Evolutionary conservation across 53 echinoderm and acorn worm genomes (phyloP), one percentile per base, ranked within the genome.

Genomic region (Actinopyga echinites): DNA sequence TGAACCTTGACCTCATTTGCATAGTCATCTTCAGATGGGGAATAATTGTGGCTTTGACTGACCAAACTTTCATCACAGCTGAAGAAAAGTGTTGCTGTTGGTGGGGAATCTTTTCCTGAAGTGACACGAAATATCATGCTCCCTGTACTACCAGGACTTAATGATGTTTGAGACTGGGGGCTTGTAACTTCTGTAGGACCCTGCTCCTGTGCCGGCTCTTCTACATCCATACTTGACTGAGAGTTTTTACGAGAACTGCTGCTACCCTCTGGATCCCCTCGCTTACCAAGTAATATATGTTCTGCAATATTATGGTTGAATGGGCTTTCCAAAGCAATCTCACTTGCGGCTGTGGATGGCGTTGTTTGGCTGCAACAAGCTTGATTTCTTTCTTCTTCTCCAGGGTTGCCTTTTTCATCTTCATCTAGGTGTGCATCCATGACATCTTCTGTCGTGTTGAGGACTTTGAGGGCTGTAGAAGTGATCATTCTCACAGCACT

Each of bases 401-500:
- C 45, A 3, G 81, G 23, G 3, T 37, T 29, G 43, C 26, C 15
- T 64, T 88, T 77, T 9, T n/a, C n/a, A 17, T 83, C 83, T 19
- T 66, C 66, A 58, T 74, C 94, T 81, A 88, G 88, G 60, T 96
- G 91, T 19, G 91, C 69, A 10, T 89, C 84, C 60, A 99, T 99
- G 6, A 92, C 88, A 64, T 90, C 90, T 65, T 99, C 99, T 15
- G 99, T 99, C 15, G 93, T 94, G 33, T 86, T 88, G 34, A 99
- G 84, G 28, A 99, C 87, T 69, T 99, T 99, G 21, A 99, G 91
- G 8, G 94, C 94, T 5, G 99, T 99, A 33, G 95, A 82, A 20
- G 99, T 99, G 35, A 99, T 99, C 92, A 99, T 89, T 15, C 99
- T 82, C 8, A 99, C 99, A 60, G 94, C 99, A 53, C 91, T 85